These are phyloP conservation scores for Cephus rjabovi DNA, from an alignment of 2,888 invertebrate genomes.

Conservation along the genomic window DNA sequence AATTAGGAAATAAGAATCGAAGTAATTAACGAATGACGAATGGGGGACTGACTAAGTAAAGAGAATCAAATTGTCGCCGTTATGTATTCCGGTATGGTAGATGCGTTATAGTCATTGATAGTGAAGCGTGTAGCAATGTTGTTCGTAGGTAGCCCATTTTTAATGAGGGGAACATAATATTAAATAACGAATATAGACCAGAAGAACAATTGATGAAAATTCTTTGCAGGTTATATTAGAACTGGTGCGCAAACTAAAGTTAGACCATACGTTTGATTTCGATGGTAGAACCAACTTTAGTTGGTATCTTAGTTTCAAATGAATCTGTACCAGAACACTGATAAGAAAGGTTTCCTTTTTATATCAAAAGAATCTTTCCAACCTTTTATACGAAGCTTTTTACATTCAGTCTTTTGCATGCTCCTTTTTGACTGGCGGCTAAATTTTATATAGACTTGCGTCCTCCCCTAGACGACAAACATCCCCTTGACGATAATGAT, in stretches of 20 bases:
- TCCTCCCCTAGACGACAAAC: neutral
- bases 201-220: neutral
- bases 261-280: neutral
- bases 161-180: constrained; percentile 22
- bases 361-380: neutral
- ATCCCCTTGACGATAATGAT: neutral
- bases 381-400: neutral
- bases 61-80: constrained; percentile 29
- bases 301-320: neutral
- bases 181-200: constrained; percentile 11
- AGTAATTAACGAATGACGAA: neutral
- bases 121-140: constrained; percentile 35
- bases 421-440: neutral
- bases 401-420: neutral
- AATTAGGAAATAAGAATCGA: constrained; percentile 1
- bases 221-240: neutral
- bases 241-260: neutral
- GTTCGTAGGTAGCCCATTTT: constrained; percentile 24
- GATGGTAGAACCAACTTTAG: neutral
- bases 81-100: constrained; percentile 33
- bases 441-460: neutral
- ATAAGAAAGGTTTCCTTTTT: neutral
- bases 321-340: neutral
- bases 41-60: constrained; percentile 24
- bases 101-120: constrained; percentile 38